Percentiles rank a stretch among this genome's conserved stretches.
These are phyloP conservation scores for Notiomystis cincta DNA, from an alignment of 2,113 vertebrate species.

Conservation along the genomic window DNA sequence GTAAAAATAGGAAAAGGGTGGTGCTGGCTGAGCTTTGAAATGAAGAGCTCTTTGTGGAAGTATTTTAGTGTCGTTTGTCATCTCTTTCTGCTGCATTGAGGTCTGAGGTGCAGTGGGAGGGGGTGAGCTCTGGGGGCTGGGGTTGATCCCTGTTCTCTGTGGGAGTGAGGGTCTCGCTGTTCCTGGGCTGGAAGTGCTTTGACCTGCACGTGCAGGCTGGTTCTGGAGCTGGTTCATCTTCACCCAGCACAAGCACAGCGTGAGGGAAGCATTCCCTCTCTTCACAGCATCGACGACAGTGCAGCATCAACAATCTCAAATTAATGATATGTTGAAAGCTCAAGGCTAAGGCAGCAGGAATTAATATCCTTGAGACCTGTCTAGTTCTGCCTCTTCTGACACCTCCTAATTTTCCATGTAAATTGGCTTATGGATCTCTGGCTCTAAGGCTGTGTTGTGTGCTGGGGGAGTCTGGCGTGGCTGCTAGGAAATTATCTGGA, in stretches of 20 bases:
- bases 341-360: constrained; percentile 15
- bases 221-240: neutral
- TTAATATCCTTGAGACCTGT: constrained; percentile 57
- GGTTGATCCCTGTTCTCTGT: neutral
- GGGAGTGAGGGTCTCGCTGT: fast-evolving
- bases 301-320: neutral
- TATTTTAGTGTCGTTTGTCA: neutral
- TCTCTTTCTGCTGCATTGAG: neutral
- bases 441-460: constrained; percentile 7
- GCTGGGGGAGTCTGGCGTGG: neutral
- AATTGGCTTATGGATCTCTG: constrained; percentile 37
- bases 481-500: neutral
- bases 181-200: neutral
- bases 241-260: neutral
- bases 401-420: constrained; percentile 55
- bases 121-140: neutral
- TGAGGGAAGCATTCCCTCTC: neutral
- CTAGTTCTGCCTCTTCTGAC: constrained; percentile 33
- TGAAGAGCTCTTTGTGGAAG: neutral
- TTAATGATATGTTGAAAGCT: constrained; percentile 46
- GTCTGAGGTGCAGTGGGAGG: neutral
- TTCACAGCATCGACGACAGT: neutral
- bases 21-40: neutral
- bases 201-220: neutral
- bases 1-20: neutral